Conservation (phyloP, 2,797 vertebrate genomes). For the Cottoperca gobio region DNA sequence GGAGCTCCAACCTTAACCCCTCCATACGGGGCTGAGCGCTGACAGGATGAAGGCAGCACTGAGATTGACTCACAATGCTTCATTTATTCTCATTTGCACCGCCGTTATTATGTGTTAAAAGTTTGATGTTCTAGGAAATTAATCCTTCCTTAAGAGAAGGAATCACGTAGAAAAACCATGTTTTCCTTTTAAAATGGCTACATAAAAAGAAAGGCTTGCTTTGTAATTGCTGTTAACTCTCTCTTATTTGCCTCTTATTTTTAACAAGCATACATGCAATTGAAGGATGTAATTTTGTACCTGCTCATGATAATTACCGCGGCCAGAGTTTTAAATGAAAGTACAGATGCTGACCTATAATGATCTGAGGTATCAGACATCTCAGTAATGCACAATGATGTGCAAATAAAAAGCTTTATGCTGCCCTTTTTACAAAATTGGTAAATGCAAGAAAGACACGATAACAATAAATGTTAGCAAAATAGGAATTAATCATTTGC, state of each 20-base stretch:
- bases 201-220: neutral
- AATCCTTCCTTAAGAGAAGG: slow-evolving; percentile 8
- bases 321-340: slow-evolving; percentile 16
- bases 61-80: slow-evolving; percentile 35
- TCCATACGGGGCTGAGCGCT: slow-evolving; percentile 44
- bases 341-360: neutral
- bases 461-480: neutral
- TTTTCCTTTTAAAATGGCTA: slow-evolving; percentile 8
- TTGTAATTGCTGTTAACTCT: neutral
- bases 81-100: slow-evolving; percentile 12
- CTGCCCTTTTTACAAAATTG: neutral
- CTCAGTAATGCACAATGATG: neutral
- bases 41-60: slow-evolving; percentile 51
- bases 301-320: slow-evolving; percentile 1
- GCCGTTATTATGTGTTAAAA: slow-evolving; percentile 28
- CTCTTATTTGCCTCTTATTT: neutral
- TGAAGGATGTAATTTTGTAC: slow-evolving; percentile 9
- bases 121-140: neutral
- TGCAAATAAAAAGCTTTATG: neutral
- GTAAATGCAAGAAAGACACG: neutral
- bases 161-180: neutral
- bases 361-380: neutral
- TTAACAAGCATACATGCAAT: neutral
- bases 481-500: neutral
- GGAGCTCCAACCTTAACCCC: slow-evolving; percentile 68